Evolutionary conservation across 2,113 vertebrate genomes (phyloP), one percentile per base, ranked within the genome.

Genomic region (Caloenas nicobarica): DNA sequence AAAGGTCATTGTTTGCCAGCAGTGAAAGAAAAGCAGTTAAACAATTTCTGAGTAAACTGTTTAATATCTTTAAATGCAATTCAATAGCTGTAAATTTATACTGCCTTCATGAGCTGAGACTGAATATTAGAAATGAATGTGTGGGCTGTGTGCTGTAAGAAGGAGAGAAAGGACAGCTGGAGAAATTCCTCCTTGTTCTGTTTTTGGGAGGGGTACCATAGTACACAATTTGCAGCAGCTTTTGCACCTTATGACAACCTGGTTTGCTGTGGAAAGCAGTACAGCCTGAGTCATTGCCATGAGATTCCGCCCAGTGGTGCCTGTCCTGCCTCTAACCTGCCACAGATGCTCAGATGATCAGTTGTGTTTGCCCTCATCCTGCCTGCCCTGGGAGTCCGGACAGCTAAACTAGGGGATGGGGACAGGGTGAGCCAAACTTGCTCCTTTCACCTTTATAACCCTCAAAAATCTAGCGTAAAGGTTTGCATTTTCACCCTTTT

Each of bases 1-100:
- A 94, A 96, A 96, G 77, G 85, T 88, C 77, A 60, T 22, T 40
- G 12, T 28, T 92, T 86, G 62, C 31, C 66, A 81, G 50, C 8
- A 12, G 16, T 91, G 36, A 69, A 50, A 90, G 58, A 73, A 90
- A 66, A 84, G 61, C 64, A 86, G 48, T 91, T 79, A 76, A 72
- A 48, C 4, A 10, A 68, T 74, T 89, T 66, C 64, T 51, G 76
- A 81, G 64, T 81, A 88, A 93, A 78, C 42, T 88, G 46, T 81
- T 78, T 48, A 86, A 60, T 62, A 82, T 58, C 71, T 88, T 73
- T 91, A 88, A 91, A 90, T 82, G 65, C 9, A 86, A 29, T 66
- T 81, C 56, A 73, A 71, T 71, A 89, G 17, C 73, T 89, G 42
- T 74, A 81, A 68, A 94, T 88, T 86, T 85, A 73, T 83, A 70